These are phyloP conservation scores for Sebastes trivittatus DNA, from an alignment of 2,797 vertebrate genomes.

Conservation along the genomic window DNA sequence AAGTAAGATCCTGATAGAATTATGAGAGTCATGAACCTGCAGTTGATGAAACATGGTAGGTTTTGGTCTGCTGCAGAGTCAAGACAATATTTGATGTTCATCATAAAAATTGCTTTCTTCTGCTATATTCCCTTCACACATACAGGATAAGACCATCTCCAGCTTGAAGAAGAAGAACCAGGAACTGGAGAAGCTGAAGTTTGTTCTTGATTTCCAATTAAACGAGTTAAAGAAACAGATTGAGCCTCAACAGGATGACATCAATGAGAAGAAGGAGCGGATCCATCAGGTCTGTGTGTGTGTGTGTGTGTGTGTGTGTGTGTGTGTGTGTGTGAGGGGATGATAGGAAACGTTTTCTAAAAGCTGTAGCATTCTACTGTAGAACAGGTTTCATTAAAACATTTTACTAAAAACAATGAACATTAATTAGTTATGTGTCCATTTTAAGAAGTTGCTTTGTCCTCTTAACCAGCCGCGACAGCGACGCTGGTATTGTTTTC, in stretches of 20 bases:
- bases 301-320: too few species aligned
- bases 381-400: not conserved
- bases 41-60: not conserved
- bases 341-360: not conserved
- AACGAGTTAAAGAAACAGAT: conserved; percentile 88
- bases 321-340: not conserved
- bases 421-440: not conserved
- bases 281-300: conserved; percentile 83
- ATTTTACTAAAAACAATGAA: not conserved
- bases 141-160: conserved; percentile 86
- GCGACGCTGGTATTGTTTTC: too few species aligned
- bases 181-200: conserved; percentile 89
- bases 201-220: conserved; percentile 87
- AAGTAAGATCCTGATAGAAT: too few species aligned
- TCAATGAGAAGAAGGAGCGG: conserved; percentile 85
- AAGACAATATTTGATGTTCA: not conserved
- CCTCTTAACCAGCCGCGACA: too few species aligned
- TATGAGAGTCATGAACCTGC: not conserved
- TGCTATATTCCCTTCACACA: not conserved
- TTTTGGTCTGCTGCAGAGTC: not conserved
- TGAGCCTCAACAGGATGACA: conserved; percentile 88
- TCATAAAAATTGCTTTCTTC: not conserved
- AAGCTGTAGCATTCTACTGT: not conserved
- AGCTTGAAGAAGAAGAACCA: conserved; percentile 88
- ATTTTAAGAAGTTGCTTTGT: not conserved